A percentile compares a stretch with the other conserved stretches of the same genome.
phyloP scores from a whole-genome alignment of 2,888 invertebrate genomes.

The Anticlea derivata region DNA sequence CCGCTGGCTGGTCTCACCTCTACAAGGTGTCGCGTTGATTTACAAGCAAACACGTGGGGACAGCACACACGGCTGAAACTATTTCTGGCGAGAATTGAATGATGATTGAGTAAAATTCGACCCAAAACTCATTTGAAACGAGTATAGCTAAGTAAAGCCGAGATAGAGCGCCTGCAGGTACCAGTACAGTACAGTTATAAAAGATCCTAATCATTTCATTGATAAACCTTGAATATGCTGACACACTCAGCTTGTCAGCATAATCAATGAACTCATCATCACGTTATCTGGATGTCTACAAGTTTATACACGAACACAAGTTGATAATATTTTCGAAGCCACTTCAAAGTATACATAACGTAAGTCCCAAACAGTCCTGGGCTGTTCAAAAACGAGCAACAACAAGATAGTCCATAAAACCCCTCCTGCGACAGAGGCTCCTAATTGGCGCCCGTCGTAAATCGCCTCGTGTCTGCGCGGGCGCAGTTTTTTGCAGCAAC shows the following conservation, averaged over 20 bases:
- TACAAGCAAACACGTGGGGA: constrained; percentile 31
- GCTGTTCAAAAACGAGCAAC: constrained; percentile 4
- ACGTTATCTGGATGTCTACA: neutral
- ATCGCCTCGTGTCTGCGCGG: constrained; percentile 15
- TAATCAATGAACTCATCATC: too few relatives aligned
- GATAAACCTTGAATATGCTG: too few relatives aligned
- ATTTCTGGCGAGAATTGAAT: constrained; percentile 8
- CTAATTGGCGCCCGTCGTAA: constrained; percentile 21
- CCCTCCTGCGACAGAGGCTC: neutral
- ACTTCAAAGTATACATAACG: neutral
- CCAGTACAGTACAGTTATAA: too few relatives aligned
- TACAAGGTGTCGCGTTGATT: constrained; percentile 22
- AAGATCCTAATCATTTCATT: too few relatives aligned
- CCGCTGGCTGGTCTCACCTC: neutral
- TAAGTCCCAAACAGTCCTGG: too few relatives aligned
- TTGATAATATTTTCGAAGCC: neutral
- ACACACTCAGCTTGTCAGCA: too few relatives aligned
- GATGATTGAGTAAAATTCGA: neutral
- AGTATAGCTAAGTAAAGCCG: too few relatives aligned
- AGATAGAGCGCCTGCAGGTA: too few relatives aligned
- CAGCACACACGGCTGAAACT: neutral
- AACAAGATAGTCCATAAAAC: constrained; percentile 3
- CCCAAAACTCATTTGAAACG: neutral
- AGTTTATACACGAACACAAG: neutral
- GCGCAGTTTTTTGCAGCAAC: constrained; percentile 23